Evolutionary conservation across 2,113 vertebrate species (phyloP).

Genomic region (Saguinus midas): DNA sequence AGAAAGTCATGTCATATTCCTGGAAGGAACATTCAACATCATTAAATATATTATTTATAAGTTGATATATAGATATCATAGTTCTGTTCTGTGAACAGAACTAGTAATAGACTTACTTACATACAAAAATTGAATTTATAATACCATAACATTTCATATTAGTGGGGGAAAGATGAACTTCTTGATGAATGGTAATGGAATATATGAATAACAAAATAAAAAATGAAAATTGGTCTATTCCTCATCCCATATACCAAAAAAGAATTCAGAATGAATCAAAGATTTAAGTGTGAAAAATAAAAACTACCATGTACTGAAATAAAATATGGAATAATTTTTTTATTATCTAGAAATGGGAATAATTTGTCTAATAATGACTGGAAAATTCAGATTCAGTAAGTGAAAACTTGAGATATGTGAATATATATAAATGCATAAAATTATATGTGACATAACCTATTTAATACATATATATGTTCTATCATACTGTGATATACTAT

Average conservation of each 20-base stretch:
- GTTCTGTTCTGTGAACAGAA: background rate
- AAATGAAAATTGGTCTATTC: background rate
- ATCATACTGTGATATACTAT: background rate
- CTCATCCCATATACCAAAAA: background rate
- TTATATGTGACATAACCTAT: background rate
- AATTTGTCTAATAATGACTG: background rate
- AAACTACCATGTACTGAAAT: background rate
- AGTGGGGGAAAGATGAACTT: background rate
- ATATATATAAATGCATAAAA: too few relatives aligned
- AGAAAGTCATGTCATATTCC: background rate
- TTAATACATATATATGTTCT: background rate
- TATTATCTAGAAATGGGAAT: background rate
- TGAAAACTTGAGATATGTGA: background rate
- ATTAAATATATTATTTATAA: background rate
- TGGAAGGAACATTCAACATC: background rate
- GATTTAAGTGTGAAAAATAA: background rate
- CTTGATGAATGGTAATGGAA: background rate
- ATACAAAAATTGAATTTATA: background rate
- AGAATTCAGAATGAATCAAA: background rate
- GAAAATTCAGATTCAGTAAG: background rate
- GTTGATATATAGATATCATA: background rate
- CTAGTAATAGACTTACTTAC: background rate
- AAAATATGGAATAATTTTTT: background rate
- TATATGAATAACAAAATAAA: background rate
- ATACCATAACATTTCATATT: background rate